Conservation (phyloP, 2,888 invertebrate species). For the Drosophila quinaria region DNA sequence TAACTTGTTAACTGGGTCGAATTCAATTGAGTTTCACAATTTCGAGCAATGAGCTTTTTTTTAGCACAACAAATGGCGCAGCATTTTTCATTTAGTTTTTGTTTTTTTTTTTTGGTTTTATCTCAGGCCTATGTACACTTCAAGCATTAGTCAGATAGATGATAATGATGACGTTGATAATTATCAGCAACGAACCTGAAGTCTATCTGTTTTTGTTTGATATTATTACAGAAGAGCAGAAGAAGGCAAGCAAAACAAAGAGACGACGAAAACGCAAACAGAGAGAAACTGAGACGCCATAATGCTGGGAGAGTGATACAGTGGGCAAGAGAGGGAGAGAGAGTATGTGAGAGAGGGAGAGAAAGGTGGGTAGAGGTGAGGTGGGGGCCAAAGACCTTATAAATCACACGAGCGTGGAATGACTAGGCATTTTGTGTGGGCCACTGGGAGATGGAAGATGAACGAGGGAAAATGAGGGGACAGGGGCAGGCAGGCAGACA, state of each 20-base stretch:
- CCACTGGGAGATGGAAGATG: slow-evolving; percentile 29
- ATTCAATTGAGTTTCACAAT: slow-evolving; percentile 68
- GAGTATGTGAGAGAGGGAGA: slow-evolving; percentile 22
- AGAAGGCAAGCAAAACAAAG: slow-evolving; percentile 76
- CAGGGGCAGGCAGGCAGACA: slow-evolving; percentile 9
- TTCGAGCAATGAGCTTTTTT: slow-evolving; percentile 47
- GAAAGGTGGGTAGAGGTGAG: slow-evolving; percentile 21
- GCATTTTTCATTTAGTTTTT: slow-evolving; percentile 26
- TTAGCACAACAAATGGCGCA: slow-evolving; percentile 55
- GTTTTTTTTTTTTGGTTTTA: slow-evolving; percentile 17
- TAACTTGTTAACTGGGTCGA: slow-evolving; percentile 64
- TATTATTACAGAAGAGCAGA: slow-evolving; percentile 64
- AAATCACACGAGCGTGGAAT: slow-evolving; percentile 82
- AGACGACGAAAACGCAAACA: slow-evolving; percentile 39
- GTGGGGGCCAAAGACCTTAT: slow-evolving; percentile 77
- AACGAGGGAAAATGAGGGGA: not conserved
- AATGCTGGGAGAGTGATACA: slow-evolving; percentile 14
- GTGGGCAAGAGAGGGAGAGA: no score
- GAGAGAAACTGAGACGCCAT: slow-evolving; percentile 38
- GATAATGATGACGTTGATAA: slow-evolving; percentile 35
- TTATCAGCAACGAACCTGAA: slow-evolving; percentile 31
- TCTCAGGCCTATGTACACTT: slow-evolving; percentile 20
- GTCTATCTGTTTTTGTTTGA: slow-evolving; percentile 47
- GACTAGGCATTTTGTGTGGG: slow-evolving; percentile 69
- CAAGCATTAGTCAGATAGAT: slow-evolving; percentile 37